phyloP scores from a whole-genome alignment of 2,888 invertebrate genomes.

The Mythimna lalbum region DNA sequence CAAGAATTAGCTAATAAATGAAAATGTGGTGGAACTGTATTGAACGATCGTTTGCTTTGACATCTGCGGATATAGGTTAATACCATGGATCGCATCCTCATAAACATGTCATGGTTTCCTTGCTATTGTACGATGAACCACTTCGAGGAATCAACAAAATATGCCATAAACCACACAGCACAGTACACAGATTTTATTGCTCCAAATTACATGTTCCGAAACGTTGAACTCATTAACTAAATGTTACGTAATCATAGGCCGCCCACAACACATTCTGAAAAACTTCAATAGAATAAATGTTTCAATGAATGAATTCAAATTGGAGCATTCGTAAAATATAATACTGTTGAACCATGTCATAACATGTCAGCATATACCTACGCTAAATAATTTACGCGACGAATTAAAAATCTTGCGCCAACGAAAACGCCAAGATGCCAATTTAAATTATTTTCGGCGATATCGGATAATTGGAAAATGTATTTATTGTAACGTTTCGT shows the following conservation, averaged over 20 bases:
- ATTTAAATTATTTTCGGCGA: constrained; percentile 44
- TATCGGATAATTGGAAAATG: constrained; percentile 24
- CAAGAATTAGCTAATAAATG: constrained; percentile 41
- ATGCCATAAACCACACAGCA: constrained; percentile 59
- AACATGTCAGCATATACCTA: constrained; percentile 56
- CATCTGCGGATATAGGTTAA: constrained; percentile 32
- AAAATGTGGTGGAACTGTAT: constrained; percentile 43
- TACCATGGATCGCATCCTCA: constrained; percentile 13
- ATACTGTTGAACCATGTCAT: constrained; percentile 64
- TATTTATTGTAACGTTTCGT: constrained; percentile 34
- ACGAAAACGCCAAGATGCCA: constrained; percentile 34
- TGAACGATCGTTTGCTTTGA: constrained; percentile 31
- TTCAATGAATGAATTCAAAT: constrained; percentile 65
- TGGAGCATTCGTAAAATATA: constrained; percentile 59
- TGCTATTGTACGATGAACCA: constrained; percentile 51
- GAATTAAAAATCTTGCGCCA: constrained; percentile 51
- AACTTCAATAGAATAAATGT: constrained; percentile 63
- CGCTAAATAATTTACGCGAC: constrained; percentile 52
- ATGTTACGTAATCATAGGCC: constrained; percentile 62
- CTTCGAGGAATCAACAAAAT: constrained; percentile 65
- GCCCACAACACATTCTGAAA: constrained; percentile 60
- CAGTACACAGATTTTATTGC: constrained; percentile 73
- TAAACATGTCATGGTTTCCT: constrained; percentile 45
- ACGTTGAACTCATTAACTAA: constrained; percentile 72
- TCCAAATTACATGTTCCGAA: constrained; percentile 78